phyloP scores from a whole-genome alignment of 1,140 invertebrate species.

The Caerostris extrusa region DNA sequence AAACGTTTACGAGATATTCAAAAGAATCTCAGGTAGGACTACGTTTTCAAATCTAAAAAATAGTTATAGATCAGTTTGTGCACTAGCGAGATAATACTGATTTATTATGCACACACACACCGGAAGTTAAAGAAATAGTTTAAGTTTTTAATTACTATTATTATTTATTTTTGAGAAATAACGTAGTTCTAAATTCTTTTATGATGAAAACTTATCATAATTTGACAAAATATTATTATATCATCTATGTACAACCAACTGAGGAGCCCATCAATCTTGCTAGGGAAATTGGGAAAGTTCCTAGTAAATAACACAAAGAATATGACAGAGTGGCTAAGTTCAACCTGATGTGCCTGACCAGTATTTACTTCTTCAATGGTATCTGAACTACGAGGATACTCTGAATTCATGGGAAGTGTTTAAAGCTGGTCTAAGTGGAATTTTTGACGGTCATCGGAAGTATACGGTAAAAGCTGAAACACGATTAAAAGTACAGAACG shows the following conservation, averaged over 20 bases:
- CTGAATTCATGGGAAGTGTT: neutral
- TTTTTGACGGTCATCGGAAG: neutral
- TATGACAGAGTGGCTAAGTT: constrained; percentile 25
- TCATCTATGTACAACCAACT: neutral
- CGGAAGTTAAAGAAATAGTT: too few species aligned
- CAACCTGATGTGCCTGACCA: neutral
- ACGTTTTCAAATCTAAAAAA: too few species aligned
- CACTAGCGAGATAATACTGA: too few species aligned
- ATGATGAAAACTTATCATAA: too few species aligned
- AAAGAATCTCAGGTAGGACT: too few species aligned
- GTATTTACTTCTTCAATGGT: constrained; percentile 48
- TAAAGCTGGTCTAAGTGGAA: neutral
- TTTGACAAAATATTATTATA: too few species aligned
- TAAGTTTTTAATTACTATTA: too few species aligned
- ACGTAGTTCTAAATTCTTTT: too few species aligned
- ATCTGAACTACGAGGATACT: neutral
- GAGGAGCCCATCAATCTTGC: neutral
- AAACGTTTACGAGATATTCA: too few species aligned
- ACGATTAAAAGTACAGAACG: neutral
- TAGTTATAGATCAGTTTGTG: too few species aligned
- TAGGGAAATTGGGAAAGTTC: neutral
- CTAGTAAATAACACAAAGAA: neutral
- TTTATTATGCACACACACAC: too few species aligned
- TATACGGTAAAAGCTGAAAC: neutral
- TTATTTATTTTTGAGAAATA: too few species aligned